Evolutionary conservation across 2,888 invertebrate species (phyloP), one percentile per base, ranked within the genome.

Genomic region (Hermaeophaga mercurialis): DNA sequence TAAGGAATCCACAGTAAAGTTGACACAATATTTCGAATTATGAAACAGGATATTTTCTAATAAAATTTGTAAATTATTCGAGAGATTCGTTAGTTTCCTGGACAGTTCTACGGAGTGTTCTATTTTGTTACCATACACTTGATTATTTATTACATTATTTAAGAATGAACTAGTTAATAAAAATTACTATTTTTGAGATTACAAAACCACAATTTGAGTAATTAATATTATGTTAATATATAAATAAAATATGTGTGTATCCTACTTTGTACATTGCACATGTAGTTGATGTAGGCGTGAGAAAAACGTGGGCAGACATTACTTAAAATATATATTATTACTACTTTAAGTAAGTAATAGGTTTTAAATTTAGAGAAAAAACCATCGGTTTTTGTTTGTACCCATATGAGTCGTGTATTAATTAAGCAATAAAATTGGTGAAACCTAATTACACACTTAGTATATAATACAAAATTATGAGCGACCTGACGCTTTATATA

Each of bases 341-440:
- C 17, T 39, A 6, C 18, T 39, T 19, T 39, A 11, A 19, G 18
- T 39, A 19, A 39, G 8, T 39, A 39, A 39, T 39, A 39, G 39
- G 39, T 19, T 19, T 6, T n/a, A 39, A 39, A 39, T 12, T 19
- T 22, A 22, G 6, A 39, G 39, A 38, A 38, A 17, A 12, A 38
- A 12, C 14, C n/a, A 22, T 3, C 39, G 12, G 19, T 19, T 19
- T 19, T 39, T 39, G 39, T 39, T 39, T 39, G 39, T 39, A 39
- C 39, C 6, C 43, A 58, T 58, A 54, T 56, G 56, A 54, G 47
- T 47, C 28, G 50, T 34, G 54, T 46, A 56, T 54, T 58, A 55
- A 56, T 38, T 57, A 56, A 56, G 60, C 58, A 56, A 60, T 61
- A 34, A n/a, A n/a, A n/a, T n/a, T n/a, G 47, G 56, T 58, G 61